Percentiles rank a stretch among this genome's conserved stretches.
Evolutionary conservation across 2,113 vertebrate species (phyloP).

Genomic region (Oryzias curvinotus): DNA sequence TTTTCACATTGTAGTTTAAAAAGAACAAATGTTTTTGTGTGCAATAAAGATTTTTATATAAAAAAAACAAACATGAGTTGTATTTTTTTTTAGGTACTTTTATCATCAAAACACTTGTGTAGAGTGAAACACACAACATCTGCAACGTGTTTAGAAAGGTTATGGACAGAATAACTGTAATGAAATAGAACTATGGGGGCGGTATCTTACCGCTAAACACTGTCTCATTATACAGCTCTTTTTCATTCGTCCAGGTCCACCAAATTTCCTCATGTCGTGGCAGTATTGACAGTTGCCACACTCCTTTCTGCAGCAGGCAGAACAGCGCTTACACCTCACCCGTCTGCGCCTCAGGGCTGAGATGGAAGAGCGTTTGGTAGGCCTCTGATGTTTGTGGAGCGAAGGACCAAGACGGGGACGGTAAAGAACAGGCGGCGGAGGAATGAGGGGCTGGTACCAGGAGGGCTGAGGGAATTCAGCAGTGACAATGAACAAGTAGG

Average conservation of each 20-base stretch:
- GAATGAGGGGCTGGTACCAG: slow-evolving; percentile 74
- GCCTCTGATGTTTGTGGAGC: slow-evolving; percentile 76
- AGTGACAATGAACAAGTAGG: not conserved
- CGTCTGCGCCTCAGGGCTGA: slow-evolving; percentile 86
- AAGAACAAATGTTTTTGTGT: too few relatives aligned
- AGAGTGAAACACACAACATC: too few relatives aligned
- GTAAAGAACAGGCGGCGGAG: slow-evolving; percentile 59
- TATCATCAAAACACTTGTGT: too few relatives aligned
- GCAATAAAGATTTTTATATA: too few relatives aligned
- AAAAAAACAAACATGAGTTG: too few relatives aligned
- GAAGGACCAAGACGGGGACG: slow-evolving; percentile 63
- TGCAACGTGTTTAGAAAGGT: too few relatives aligned
- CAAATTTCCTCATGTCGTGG: slow-evolving; percentile 95
- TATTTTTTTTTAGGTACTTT: too few relatives aligned
- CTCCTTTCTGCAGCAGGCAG: slow-evolving; percentile 89
- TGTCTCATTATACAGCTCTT: slow-evolving; percentile 91
- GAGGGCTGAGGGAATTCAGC: slow-evolving; percentile 62
- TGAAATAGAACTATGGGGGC: not conserved
- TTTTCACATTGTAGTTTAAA: too few relatives aligned
- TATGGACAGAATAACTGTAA: too few relatives aligned
- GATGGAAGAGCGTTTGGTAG: slow-evolving; percentile 81
- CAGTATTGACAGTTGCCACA: slow-evolving; percentile 93
- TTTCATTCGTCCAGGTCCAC: slow-evolving; percentile 92
- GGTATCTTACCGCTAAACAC: slow-evolving; percentile 86
- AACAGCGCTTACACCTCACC: slow-evolving; percentile 91